Percentiles rank a stretch among this genome's conserved stretches.
Conservation (phyloP, 1,140 invertebrate species). For the Drosophila setifemur region DNA sequence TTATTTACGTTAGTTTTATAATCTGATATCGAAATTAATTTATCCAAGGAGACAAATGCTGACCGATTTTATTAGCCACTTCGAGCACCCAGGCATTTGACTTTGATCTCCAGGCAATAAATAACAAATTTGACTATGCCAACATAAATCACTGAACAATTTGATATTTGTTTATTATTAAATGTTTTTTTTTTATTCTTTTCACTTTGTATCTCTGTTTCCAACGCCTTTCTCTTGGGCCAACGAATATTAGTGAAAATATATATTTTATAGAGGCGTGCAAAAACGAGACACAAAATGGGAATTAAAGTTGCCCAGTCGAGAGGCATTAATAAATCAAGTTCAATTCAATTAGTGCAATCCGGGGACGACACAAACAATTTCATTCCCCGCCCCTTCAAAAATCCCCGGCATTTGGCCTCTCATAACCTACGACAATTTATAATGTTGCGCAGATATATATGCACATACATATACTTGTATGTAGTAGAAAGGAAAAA, state of each 20-base stretch:
- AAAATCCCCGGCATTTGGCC: constrained; percentile 25
- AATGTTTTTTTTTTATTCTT: constrained; percentile 19
- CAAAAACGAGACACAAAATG: constrained; percentile 37
- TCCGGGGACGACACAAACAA: constrained; percentile 52
- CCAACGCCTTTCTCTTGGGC: background rate
- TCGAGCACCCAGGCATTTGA: constrained; percentile 6
- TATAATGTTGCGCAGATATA: constrained; percentile 56
- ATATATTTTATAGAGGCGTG: constrained; percentile 28
- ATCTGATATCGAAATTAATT: background rate
- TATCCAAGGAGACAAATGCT: constrained; percentile 1
- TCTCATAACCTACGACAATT: constrained; percentile 76
- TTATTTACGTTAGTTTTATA: no score
- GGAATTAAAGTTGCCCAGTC: constrained; percentile 55
- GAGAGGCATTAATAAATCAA: constrained; percentile 68
- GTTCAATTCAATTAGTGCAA: constrained; percentile 77
- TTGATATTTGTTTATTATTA: constrained; percentile 35
- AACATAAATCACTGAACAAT: constrained; percentile 57
- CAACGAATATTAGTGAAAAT: constrained; percentile 30
- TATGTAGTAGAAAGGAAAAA: constrained; percentile 38
- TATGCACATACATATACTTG: no score
- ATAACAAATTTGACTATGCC: constrained; percentile 35
- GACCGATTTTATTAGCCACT: constrained; percentile 17
- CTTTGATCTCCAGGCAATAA: constrained; percentile 41
- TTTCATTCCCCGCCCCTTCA: constrained; percentile 17
- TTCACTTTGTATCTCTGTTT: background rate